Evolutionary conservation across 1,140 invertebrate species (phyloP), one percentile per base, ranked within the genome.

Genomic region (Drosophila micromelanica): DNA sequence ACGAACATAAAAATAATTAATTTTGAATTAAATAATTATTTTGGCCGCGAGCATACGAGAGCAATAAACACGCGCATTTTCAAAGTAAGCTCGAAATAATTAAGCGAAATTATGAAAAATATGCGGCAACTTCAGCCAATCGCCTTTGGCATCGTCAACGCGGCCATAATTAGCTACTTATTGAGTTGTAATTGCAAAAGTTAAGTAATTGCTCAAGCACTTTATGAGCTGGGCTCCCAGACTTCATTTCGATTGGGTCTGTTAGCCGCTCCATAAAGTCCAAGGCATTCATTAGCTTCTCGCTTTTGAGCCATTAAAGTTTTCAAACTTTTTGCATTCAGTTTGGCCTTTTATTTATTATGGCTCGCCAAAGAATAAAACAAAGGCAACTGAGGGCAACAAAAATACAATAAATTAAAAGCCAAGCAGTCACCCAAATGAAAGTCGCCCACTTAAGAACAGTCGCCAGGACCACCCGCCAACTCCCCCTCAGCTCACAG

Each of bases 161-260:
- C 43, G 13, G 38, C 46, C 78, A 52, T 87, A 79, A 87, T 76
- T 62, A 86, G 68, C 62, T 89, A 68, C 78, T 87, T 86, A 86
- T 86, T 82, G 78, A 82, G 82, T 87, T 87, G 82, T 87, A 87
- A 86, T 86, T 81, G 82, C 75, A 76, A 81, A 86, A 87, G 78
- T 87, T 27, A 67, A 70, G 79, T 73, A 86, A 86, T 78, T 87
- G 78, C 78, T 54, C 51, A 12, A 37, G 38, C 52, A 57, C 35
- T 62, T 63, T 70, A 74, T 62, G 48, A 73, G 32, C 32, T 2
- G 32, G 0, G 46, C 54, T 51, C 27, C 48, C 40, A 43, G 30
- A 27, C 11, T n/a, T 51, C 48, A 51, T 64, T 71, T 64, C 60
- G 23, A 43, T 43, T 59, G 63, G 45, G 43, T 52, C 67, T 42